Conservation (phyloP, 2,797 vertebrate species). For the Eospalax fontanierii region DNA sequence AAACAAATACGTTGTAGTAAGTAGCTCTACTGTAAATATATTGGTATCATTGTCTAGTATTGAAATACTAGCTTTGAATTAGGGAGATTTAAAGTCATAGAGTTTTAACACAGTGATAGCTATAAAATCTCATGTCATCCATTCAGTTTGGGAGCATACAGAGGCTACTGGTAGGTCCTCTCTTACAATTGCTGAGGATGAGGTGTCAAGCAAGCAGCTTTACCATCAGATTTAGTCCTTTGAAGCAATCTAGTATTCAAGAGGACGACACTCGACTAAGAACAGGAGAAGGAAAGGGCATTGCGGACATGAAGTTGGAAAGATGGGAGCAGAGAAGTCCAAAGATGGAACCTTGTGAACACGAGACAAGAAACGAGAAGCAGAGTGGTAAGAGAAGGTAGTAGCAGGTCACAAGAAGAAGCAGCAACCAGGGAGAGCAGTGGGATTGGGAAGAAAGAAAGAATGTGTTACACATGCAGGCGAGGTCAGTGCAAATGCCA, state of each 20-base stretch:
- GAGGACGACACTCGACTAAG: not conserved
- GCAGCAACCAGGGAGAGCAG: not conserved
- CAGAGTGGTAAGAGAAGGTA: not conserved
- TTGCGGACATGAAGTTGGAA: not conserved
- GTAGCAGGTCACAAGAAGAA: not conserved
- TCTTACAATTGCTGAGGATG: not conserved
- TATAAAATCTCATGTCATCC: not conserved
- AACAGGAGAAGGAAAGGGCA: not conserved
- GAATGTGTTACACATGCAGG: not conserved
- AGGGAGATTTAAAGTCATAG: not conserved
- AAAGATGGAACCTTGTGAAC: not conserved
- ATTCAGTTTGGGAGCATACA: not conserved
- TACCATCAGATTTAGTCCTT: not conserved
- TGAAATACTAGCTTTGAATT: not conserved
- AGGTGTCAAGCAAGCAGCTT: not conserved
- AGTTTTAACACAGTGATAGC: not conserved
- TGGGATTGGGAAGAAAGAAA: not conserved
- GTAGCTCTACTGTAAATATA: not conserved
- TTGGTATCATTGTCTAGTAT: rapidly evolving
- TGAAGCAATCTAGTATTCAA: not conserved
- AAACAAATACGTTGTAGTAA: not conserved
- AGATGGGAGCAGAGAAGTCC: not conserved
- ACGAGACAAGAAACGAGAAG: not conserved
- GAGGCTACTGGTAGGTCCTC: rapidly evolving
- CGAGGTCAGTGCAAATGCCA: not conserved